Conservation (phyloP, 2,888 invertebrate species). For the Chalcosyrphus nemorum region DNA sequence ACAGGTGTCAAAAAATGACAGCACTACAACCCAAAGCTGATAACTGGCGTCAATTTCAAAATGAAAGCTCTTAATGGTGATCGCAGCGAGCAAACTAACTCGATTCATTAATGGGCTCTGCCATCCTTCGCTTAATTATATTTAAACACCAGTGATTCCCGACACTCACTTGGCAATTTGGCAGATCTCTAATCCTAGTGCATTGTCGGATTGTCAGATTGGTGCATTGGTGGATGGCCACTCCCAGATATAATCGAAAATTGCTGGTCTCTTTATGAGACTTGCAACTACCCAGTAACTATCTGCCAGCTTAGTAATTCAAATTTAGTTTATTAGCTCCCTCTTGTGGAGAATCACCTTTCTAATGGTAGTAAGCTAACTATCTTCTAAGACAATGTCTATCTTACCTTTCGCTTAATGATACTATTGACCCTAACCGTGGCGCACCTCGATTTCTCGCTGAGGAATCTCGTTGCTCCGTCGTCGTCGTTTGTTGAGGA, state of each 20-base stretch:
- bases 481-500: too few relatives aligned
- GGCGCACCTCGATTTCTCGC: constrained; percentile 63
- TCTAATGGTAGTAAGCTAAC: constrained; percentile 53
- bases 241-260: constrained; percentile 34
- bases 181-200: too few relatives aligned
- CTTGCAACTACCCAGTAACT: constrained; percentile 22
- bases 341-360: constrained; percentile 59
- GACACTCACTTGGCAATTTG: not conserved
- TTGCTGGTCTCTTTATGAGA: constrained; percentile 30
- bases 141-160: not conserved
- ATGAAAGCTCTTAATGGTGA: too few relatives aligned
- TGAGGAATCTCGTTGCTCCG: constrained; percentile 13
- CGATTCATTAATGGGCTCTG: too few relatives aligned
- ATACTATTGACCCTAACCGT: constrained; percentile 67
- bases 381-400: constrained; percentile 46
- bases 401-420: constrained; percentile 67
- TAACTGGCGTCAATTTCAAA: too few relatives aligned
- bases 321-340: constrained; percentile 61
- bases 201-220: constrained; percentile 14
- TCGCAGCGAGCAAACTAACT: too few relatives aligned
- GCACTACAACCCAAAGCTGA: too few relatives aligned
- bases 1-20: too few relatives aligned
- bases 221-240: not conserved
- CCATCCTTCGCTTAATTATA: not conserved
- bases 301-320: constrained; percentile 41